Evolutionary conservation across 2,797 vertebrate species (phyloP), one percentile per base, ranked within the genome.

Genomic region (Poeciliopsis gracilis): DNA sequence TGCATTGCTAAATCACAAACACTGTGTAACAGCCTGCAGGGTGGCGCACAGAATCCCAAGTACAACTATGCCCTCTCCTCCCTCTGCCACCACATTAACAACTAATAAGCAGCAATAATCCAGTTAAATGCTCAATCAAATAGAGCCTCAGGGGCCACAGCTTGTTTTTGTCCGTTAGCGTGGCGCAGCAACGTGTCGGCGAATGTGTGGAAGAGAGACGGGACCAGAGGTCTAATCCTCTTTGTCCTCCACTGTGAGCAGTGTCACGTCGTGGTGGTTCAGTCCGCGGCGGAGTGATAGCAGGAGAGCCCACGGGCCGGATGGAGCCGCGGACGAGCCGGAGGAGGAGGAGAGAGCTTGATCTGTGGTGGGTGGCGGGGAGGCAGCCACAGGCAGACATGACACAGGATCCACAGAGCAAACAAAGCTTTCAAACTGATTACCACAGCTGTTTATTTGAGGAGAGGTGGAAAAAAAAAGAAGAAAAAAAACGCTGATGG

Each of bases 371-470:
- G 38, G 8, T 41, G 74, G 7, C 36, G 75, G 78, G 72, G 53
- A 25, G 38, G 36, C 46, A 80, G 89, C 82, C 77, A 78, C 83
- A 80, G 80, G 84, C 90, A 88, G 92, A 92, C 90, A 89, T 78
- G 79, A 89, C 88, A 90, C 84, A 87, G 91, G 88, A 93, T 84
- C 80, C 89, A 92, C 91, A 93, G 92, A 94, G 89, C 91, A 95
- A 94, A 95, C 94, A 92, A 94, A 94, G 90, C 90, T 92, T 90
- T 93, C 92, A 94, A 95, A 95, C 90, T 95, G 93, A 96, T 95
- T 95, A 95, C 89, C 89, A 91, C 91, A 94, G 94, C 93, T 88
- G 92, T 95, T 95, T 91, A 92, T 93, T 90, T 93, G 84, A 93
- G 86, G 83, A 88, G 81, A 72, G 86, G 81, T 30, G 30, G 5